Base-by-base conservation (phyloP, 1,140 invertebrate species). In the Ostrea edulis region DNA sequence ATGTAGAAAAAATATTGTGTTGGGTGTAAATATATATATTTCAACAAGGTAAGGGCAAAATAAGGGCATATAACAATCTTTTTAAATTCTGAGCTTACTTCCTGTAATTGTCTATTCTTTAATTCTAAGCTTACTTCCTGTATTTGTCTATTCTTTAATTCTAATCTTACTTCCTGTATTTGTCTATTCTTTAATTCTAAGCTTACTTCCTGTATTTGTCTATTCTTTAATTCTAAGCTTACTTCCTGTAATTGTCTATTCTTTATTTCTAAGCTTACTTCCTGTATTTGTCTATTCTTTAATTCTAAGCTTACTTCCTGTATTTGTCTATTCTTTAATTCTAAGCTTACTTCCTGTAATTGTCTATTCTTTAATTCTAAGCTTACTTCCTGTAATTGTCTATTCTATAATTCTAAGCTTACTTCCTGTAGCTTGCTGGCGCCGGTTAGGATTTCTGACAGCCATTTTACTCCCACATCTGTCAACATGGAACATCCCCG, bases 401-500 rank as follows among this genome's bases (percentile, higher is more conserved):
- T n/a, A n/a, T n/a, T n/a, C n/a, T n/a, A n/a, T n/a, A n/a, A n/a
- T n/a, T n/a, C 5, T 44, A 44, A 44, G 35, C 35, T 44, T 84
- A 87, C 87, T 17, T 84, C 52, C 12, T 53, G 8, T 8, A 87
- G 22, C 14, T 44, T 62, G 14, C 11, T 44, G 5, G 87, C 58
- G 8, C 52, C 62, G 29, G 53, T 14, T 52, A 87, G 44, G 17
- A 87, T 77, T 9, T 87, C 87, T 71, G 87, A 68, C 58, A 87
- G 25, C 87, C 87, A 87, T 84, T 84, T 87, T 20, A 87, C 52
- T 25, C 87, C 87, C 35, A 82, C 29, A 11, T 87, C 81, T 14
- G 20, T 82, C 20, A 85, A 62, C 55, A 62, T 0, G n/a, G 35
- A 22, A 85, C 84, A 85, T 12, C 84, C 84, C 53, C 8, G 20